Evolutionary conservation across 2,113 vertebrate genomes (phyloP).

Genomic region (Ptychochromis oligacanthus): DNA sequence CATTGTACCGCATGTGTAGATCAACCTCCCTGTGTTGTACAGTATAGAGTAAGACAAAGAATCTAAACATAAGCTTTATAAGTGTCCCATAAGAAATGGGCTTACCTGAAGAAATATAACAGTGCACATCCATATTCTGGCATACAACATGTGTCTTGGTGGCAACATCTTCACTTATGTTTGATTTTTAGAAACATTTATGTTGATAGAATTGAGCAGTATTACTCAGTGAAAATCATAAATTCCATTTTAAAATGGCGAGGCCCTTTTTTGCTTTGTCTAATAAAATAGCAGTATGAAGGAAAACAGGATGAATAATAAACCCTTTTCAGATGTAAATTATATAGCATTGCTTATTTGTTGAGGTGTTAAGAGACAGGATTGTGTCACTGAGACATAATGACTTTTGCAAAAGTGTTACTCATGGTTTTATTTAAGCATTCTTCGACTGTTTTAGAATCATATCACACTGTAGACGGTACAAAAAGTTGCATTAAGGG

Average conservation of each 20-base stretch:
- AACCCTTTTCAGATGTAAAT: not conserved
- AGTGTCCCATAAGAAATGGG: no score
- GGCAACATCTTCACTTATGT: not conserved
- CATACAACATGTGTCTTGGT: not conserved
- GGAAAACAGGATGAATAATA: not conserved
- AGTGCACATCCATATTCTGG: not conserved
- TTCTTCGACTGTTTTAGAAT: not conserved
- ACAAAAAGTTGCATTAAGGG: not conserved
- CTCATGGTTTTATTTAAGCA: not conserved
- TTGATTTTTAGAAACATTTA: not conserved
- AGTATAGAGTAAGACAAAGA: not conserved
- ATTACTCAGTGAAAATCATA: not conserved
- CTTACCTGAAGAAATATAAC: not conserved
- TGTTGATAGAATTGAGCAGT: not conserved
- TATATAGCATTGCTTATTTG: not conserved
- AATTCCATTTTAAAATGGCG: not conserved
- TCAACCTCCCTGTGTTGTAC: not conserved
- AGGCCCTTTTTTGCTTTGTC: no score
- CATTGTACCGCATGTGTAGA: not conserved
- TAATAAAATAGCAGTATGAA: not conserved
- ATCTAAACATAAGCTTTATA: not conserved
- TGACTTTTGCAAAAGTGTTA: rapidly evolving
- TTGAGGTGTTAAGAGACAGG: not conserved
- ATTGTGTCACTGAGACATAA: not conserved
- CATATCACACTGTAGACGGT: not conserved